These are phyloP conservation scores for Gnatocerus cornutus DNA, from an alignment of 2,888 invertebrate genomes.

Conservation along the genomic window DNA sequence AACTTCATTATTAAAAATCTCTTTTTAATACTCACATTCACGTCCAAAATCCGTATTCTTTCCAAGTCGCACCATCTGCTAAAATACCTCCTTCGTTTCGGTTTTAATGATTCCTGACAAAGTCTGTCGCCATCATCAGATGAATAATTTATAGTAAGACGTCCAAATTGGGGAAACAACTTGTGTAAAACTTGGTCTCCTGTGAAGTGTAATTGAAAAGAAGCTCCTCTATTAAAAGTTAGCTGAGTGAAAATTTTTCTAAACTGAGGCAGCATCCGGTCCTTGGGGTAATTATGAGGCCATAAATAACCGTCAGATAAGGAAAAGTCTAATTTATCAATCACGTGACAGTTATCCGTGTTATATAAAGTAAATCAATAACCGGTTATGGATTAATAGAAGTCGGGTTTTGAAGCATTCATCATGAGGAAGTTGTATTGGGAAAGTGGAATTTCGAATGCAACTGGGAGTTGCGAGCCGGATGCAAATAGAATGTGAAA, in stretches of 20 bases:
- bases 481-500: too few species aligned
- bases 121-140: slow-evolving; percentile 4
- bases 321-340: slow-evolving; percentile 28
- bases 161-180: slow-evolving; percentile 18
- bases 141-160: slow-evolving; percentile 20
- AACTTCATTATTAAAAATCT: slow-evolving; percentile 5
- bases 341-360: slow-evolving; percentile 35
- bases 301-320: slow-evolving; percentile 13
- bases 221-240: slow-evolving; percentile 16
- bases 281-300: slow-evolving; percentile 12
- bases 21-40: not conserved
- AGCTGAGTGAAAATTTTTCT: slow-evolving; percentile 2
- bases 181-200: slow-evolving; percentile 7
- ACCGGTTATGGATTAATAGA: slow-evolving; percentile 20
- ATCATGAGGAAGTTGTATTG: slow-evolving; percentile 5
- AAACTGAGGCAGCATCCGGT: not conserved
- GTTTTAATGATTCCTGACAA: slow-evolving; percentile 18
- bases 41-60: slow-evolving; percentile 1
- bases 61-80: slow-evolving; percentile 3
- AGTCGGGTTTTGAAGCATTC: slow-evolving; percentile 24
- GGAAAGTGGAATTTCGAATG: too few species aligned
- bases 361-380: slow-evolving; percentile 27
- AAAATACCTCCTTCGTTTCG: slow-evolving; percentile 4
- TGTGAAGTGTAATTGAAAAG: slow-evolving; percentile 6
- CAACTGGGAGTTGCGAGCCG: too few species aligned